A percentile compares a stretch with the other conserved stretches of the same genome.
Conservation (phyloP, 2,113 vertebrate species). For the Mus spicilegus region DNA sequence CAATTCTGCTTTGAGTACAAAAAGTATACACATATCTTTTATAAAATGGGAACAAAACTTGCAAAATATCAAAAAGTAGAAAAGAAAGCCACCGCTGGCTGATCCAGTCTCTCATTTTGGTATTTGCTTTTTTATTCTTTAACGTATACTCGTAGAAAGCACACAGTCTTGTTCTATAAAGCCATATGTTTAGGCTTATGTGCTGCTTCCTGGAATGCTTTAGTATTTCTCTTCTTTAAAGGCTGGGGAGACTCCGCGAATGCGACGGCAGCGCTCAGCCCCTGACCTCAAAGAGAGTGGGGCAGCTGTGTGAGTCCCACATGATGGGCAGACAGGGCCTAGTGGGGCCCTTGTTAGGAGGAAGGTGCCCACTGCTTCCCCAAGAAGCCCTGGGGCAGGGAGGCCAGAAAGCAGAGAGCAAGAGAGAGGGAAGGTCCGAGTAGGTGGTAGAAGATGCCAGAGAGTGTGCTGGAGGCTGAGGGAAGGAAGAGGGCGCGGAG, state of each 20-base stretch:
- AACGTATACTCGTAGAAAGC: too few species aligned
- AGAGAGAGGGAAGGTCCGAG: constrained; percentile 77
- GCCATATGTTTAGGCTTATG: background rate
- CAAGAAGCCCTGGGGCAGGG: constrained; percentile 71
- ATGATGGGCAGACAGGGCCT: constrained; percentile 34
- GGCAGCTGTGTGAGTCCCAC: constrained; percentile 84
- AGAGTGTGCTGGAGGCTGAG: constrained; percentile 59
- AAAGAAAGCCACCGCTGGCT: background rate
- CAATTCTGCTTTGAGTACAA: background rate
- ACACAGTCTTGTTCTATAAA: background rate
- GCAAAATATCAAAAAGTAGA: background rate
- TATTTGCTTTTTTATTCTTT: too few species aligned
- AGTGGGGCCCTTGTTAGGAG: background rate
- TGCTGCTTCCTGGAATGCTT: background rate
- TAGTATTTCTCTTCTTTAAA: background rate
- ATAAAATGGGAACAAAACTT: background rate
- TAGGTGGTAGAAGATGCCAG: constrained; percentile 72
- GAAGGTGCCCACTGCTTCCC: constrained; percentile 77
- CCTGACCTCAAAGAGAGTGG: constrained; percentile 92
- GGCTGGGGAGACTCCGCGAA: constrained; percentile 84
- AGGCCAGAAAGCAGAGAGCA: constrained; percentile 53
- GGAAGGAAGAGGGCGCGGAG: constrained; percentile 81
- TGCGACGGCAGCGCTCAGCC: constrained; percentile 92
- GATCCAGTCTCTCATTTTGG: too few species aligned
- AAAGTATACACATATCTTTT: background rate